Percentiles rank a stretch among this genome's conserved stretches.
These are phyloP conservation scores for Spodoptera picta DNA, from an alignment of 2,888 invertebrate species.

Conservation along the genomic window DNA sequence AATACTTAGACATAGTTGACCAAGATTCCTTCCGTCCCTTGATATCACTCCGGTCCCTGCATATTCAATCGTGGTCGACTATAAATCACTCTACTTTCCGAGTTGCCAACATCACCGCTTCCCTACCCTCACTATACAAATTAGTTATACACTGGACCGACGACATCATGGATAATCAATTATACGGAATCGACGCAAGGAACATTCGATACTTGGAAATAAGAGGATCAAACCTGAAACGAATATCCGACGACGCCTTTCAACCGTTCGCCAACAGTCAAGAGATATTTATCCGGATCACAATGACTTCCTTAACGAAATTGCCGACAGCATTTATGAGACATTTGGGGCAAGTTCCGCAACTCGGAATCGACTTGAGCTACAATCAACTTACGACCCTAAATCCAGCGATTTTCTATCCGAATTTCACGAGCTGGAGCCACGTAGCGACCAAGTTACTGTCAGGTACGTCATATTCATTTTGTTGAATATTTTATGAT, in stretches of 20 bases:
- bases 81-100: slow-evolving; percentile 91
- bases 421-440: slow-evolving; percentile 96
- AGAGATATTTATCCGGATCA: slow-evolving; percentile 93
- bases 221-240: slow-evolving; percentile 92
- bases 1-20: slow-evolving; percentile 92
- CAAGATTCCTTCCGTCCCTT: slow-evolving; percentile 92
- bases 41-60: slow-evolving; percentile 91
- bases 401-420: slow-evolving; percentile 95
- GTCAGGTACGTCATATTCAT: slow-evolving; percentile 88
- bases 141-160: slow-evolving; percentile 94
- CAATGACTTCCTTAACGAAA: slow-evolving; percentile 93
- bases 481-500: slow-evolving; percentile 26
- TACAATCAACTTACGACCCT: slow-evolving; percentile 94
- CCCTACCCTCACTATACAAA: slow-evolving; percentile 92
- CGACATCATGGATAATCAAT: slow-evolving; percentile 91
- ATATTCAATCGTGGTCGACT: slow-evolving; percentile 92
- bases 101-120: slow-evolving; percentile 91
- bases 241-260: slow-evolving; percentile 93
- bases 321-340: slow-evolving; percentile 94
- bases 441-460: slow-evolving; percentile 95
- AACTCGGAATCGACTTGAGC: slow-evolving; percentile 94
- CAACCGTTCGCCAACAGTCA: slow-evolving; percentile 92
- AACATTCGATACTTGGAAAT: slow-evolving; percentile 94
- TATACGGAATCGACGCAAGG: slow-evolving; percentile 93
- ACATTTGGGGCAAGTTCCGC: slow-evolving; percentile 93